Percentiles rank a stretch among this genome's conserved stretches.
These are phyloP conservation scores for Tachuris rubrigastra DNA, from an alignment of 2,113 vertebrate genomes.

Conservation along the genomic window DNA sequence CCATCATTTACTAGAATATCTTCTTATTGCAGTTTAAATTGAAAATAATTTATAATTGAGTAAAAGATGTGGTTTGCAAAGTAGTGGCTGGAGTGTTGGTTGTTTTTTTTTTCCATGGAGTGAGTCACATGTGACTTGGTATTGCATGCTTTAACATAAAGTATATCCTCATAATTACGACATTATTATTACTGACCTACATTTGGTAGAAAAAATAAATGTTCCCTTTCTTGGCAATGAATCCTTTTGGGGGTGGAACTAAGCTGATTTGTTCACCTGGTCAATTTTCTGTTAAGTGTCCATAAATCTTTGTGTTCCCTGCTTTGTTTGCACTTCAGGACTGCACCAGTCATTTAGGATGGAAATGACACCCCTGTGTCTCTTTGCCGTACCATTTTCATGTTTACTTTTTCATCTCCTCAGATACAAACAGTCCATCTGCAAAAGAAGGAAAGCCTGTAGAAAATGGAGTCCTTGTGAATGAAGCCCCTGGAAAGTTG, in stretches of 20 bases:
- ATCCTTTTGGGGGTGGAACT: neutral
- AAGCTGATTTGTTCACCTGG: neutral
- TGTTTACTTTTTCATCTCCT: neutral
- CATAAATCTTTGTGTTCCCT: neutral
- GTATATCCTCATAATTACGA: neutral
- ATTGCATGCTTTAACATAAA: neutral
- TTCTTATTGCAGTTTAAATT: neutral
- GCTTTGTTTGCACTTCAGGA: neutral
- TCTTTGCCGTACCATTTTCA: neutral
- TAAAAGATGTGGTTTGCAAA: neutral
- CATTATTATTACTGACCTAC: neutral
- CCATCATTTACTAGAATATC: neutral
- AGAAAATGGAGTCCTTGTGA: constrained; percentile 80
- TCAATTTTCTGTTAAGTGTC: neutral
- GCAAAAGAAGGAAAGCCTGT: constrained; percentile 70
- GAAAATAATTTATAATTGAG: neutral
- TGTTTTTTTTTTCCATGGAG: neutral
- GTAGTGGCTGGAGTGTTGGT: neutral
- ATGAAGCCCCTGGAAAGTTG: constrained; percentile 19
- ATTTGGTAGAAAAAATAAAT: neutral
- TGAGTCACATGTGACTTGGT: neutral
- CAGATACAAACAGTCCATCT: constrained; percentile 49
- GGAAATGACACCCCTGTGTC: neutral
- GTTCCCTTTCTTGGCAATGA: neutral
- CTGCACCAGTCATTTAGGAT: neutral